phyloP scores from a whole-genome alignment of 2,113 vertebrate genomes.

The Halcyon malimbica region DNA sequence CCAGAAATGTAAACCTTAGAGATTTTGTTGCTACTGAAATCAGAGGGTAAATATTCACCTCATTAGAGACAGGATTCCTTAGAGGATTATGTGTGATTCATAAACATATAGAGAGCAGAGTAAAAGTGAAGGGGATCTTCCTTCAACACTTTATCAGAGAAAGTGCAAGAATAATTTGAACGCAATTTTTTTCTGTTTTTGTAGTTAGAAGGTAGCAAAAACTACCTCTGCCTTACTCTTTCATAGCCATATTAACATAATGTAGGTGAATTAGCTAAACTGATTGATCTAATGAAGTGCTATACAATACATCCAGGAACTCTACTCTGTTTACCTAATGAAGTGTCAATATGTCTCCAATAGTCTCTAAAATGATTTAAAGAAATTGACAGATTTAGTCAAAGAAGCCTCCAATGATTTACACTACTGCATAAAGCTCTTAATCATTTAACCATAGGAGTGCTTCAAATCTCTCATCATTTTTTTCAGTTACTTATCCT shows the following conservation, averaged over 20 bases:
- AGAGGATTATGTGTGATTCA: not conserved
- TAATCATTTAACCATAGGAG: not conserved
- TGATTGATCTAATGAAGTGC: not conserved
- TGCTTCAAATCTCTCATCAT: not conserved
- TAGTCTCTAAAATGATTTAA: not conserved
- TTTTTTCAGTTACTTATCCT: constrained; percentile 1
- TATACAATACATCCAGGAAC: not conserved
- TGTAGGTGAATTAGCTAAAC: not conserved
- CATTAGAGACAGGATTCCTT: not conserved
- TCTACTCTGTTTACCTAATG: not conserved
- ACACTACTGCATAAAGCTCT: not conserved
- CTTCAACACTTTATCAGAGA: not conserved
- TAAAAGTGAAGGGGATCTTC: accelerated
- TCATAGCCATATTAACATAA: not conserved
- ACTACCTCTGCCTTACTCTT: not conserved
- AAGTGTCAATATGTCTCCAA: constrained; percentile 11
- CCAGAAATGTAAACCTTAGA: not conserved
- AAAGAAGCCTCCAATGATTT: not conserved
- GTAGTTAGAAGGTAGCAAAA: not conserved
- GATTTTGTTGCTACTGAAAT: not conserved
- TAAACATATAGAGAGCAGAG: not conserved
- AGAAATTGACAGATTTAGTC: constrained; percentile 1
- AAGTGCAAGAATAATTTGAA: not conserved
- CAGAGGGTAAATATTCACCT: not conserved
- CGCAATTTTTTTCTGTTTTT: not conserved